Base-by-base conservation (phyloP, 1,140 invertebrate species). In the Sycobia sp. region DNA sequence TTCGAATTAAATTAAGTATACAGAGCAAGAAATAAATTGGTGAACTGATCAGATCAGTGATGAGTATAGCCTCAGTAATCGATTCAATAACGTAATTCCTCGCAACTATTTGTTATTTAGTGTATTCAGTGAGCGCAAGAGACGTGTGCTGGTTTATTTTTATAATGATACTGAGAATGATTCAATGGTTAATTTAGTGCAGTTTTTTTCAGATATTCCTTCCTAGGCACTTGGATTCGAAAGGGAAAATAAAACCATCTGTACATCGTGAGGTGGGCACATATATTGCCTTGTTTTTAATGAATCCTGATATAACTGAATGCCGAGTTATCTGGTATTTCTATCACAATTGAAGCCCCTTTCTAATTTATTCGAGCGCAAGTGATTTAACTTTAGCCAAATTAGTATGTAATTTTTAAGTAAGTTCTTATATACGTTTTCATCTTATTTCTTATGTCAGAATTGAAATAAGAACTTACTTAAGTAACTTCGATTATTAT, bases 211-310 rank as follows among this genome's bases (percentile, higher is more conserved):
- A 53, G 46, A 46, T 46, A 23, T 54, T 59, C 39, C 44, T 53
- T 58, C 39, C 62, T 65, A 65, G 62, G 62, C 62, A 65, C 62
- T 65, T 65, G 39, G 62, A 65, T 53, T 49, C 55, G 49, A 53
- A 55, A 59, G 62, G 62, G 54, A 49, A 57, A 57, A 57, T 14
- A 43, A 63, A 27, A 55, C 10, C 49, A 39, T 47, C 44, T 49
- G 34, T 49, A 56, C 41, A 56, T 46, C 59, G 51, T 41, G 25
- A 7, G 11, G 36, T 34, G 49, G n/a, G n/a, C n/a, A n/a, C n/a
- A n/a, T n/a, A n/a, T n/a, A n/a, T n/a, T n/a, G n/a, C n/a, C n/a
- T n/a, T n/a, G n/a, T n/a, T n/a, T n/a, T n/a, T n/a, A n/a, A 23
- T 3, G 5, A 47, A 54, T 62, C 32, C 36, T 46, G n/a, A 1